Conservation (phyloP, 2,113 vertebrate genomes). For the Tor tambroides region DNA sequence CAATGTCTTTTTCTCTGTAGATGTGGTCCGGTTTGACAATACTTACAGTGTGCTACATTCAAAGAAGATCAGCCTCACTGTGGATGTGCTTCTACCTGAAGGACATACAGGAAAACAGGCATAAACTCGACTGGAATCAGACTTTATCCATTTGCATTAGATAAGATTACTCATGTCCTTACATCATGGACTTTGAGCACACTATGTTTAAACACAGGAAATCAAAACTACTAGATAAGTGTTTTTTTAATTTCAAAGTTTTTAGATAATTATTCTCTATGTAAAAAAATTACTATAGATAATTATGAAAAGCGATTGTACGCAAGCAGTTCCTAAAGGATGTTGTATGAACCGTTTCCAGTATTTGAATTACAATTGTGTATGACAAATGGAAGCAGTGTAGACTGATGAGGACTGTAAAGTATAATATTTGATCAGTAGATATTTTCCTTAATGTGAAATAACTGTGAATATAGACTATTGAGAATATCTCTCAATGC, state of each 20-base stretch:
- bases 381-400: neutral
- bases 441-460: neutral
- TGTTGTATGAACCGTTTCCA: neutral
- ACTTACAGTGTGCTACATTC: slow-evolving; percentile 93
- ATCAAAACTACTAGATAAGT: neutral
- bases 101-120: slow-evolving; percentile 66
- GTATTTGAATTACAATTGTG: neutral
- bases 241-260: neutral
- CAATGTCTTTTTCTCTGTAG: slow-evolving; percentile 66
- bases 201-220: neutral
- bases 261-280: neutral
- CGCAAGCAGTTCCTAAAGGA: neutral
- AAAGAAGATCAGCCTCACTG: slow-evolving; percentile 90
- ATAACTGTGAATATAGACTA: neutral
- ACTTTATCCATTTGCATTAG: neutral
- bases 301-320: neutral
- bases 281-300: neutral
- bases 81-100: slow-evolving; percentile 88
- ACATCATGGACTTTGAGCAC: neutral
- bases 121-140: slow-evolving; percentile 57
- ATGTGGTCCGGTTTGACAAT: slow-evolving; percentile 95
- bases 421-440: neutral
- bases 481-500: neutral
- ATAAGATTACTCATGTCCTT: neutral
- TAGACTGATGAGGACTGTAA: neutral